Evolutionary conservation across 2,888 invertebrate species (phyloP).

Genomic region (Cataglyphis rosenhaueri): DNA sequence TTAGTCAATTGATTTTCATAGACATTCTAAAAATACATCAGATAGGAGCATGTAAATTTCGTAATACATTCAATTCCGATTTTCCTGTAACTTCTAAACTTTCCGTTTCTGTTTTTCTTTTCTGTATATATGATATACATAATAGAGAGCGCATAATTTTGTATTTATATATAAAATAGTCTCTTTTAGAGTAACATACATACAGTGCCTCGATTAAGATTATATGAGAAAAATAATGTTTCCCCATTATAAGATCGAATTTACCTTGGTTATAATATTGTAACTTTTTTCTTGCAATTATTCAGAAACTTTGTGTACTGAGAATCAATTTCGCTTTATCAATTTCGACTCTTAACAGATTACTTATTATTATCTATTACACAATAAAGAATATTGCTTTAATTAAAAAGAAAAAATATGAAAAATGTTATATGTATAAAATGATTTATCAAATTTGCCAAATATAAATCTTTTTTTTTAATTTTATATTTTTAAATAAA

Average conservation of each 20-base stretch:
- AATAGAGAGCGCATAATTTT: conserved; percentile 11
- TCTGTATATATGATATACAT: neutral
- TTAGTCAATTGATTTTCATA: neutral
- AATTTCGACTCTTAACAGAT: conserved; percentile 9
- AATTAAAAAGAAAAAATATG: neutral
- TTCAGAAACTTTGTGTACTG: neutral
- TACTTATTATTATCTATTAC: neutral
- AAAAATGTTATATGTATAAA: neutral
- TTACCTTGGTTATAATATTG: neutral
- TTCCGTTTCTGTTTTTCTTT: conserved; percentile 9
- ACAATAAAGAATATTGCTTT: neutral
- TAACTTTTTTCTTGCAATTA: neutral
- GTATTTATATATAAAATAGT: conserved; percentile 36
- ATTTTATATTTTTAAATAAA: conserved; percentile 1
- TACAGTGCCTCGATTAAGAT: conserved; percentile 32
- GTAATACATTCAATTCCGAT: neutral
- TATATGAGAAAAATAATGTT: neutral
- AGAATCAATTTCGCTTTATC: neutral
- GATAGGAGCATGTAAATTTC: neutral
- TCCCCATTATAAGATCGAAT: neutral
- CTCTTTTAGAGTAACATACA: neutral
- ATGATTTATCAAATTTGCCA: neutral
- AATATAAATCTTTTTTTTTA: neutral
- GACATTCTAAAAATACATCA: neutral
- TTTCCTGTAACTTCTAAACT: neutral